Base-by-base conservation (phyloP, 2,113 vertebrate genomes). In the Callocephalon fimbriatum region DNA sequence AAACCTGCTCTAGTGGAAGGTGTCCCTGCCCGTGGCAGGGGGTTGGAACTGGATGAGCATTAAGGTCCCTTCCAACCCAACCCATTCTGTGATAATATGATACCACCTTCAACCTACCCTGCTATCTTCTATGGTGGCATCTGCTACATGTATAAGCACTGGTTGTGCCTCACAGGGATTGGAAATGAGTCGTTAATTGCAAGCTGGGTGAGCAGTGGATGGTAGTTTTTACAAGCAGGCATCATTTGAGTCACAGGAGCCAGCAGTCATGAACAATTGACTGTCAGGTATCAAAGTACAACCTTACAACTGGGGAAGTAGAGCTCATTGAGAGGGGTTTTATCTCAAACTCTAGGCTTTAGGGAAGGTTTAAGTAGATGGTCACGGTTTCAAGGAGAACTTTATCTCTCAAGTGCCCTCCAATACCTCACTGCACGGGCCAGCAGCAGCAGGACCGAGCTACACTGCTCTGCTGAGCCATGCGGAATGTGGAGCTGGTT, bases 371-470 rank as follows among this genome's bases (percentile, higher is more conserved):
- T 67, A 54, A 74, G 68, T 51, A 71, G 68, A 3, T 1, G 23
- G 79, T 71, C 59, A 73, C 9, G 0, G 0, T 54, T 86, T 73
- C n/a, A 70, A 88, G 85, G 66, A 47, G 82, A 72, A 27, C 74
- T 88, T 82, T 7, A 86, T 16, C 15, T 65, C 47, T 15, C 44
- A 40, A 51, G 63, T n/a, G 11, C 63, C 61, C 62, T 77, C 63
- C 87, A 65, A 0, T 15, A 21, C 6, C 29, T 21, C 0, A 13
- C 31, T 70, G 59, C 38, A 5, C 0, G 1, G 21, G 3, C 44
- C 1, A 4, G 68, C 53, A 72, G 74, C 44, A 31, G 29, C 21
- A 12, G 40, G 37, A 10, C 47, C 7, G 75, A 50, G 62, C 47
- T 38, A 0, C 17, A 1, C 20, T 2, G 44, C 58, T 44, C 0